Base-by-base conservation (phyloP, 2,797 vertebrate genomes). In the Danio choprae region DNA sequence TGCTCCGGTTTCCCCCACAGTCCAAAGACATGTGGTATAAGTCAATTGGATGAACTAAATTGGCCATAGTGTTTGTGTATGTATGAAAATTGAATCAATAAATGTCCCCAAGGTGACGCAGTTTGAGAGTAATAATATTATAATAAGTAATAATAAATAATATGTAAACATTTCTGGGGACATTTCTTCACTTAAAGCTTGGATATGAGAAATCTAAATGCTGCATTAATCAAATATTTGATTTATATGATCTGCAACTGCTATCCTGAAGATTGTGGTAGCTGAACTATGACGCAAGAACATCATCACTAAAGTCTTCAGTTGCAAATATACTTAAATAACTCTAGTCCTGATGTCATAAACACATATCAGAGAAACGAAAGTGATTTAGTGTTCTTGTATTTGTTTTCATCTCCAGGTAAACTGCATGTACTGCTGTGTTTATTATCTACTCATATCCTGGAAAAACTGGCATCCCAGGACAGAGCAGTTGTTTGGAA, bases 311-410 rank as follows among this genome's bases (percentile, higher is more conserved):
- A 29, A 1, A 18, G 22, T 11, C 13, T 36, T n/a, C 15, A 18
- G 10, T 22, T 7, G 15, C 38, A 9, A 1, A 50, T 36, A 29
- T 29, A 29, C 40, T 20, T 18, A 50, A 51, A 20, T 36, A 50
- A 55, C 10, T 69, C 20, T 48, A 67, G 7, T n/a, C 22, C 29
- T 43, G 40, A 55, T 6, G 60, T 50, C 38, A n/a, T 22, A 68
- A 85, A 87, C 74, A 85, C 64, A 84, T 87, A 89, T 85, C 89
- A 85, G 84, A 86, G 87, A 48, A 84, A 86, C 41, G 80, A 8
- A 62, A 75, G 85, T 87, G 89, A 87, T 90, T 82, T 85, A 92
- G 84, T 80, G 58, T 83, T 44, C 18, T 43, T 72, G 74, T 53
- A 81, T 89, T 86, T 56, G 7, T 85, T 75, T 65, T 36, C 88